Conservation (phyloP, 2,797 vertebrate species). For the Neoniphon sammara region DNA sequence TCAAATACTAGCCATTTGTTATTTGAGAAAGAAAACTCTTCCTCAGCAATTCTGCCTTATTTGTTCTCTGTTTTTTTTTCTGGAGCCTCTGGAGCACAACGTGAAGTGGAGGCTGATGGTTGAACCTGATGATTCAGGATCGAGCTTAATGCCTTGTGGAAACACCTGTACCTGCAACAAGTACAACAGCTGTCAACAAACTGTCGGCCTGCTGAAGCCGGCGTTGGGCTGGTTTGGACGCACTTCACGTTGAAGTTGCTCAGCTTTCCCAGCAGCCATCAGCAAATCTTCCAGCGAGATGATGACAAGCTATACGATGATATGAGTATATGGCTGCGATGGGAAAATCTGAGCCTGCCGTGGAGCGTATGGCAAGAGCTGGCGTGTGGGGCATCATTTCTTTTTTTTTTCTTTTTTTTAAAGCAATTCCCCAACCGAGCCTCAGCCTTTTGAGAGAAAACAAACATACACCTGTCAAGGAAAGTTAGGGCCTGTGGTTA, state of each 20-base stretch:
- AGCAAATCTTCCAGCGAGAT: conserved; percentile 43
- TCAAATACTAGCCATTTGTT: background rate
- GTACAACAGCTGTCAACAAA: conserved; percentile 36
- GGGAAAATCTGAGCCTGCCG: conserved; percentile 26
- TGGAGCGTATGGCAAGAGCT: conserved; percentile 19
- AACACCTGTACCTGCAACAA: conserved; percentile 29
- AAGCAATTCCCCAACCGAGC: conserved; percentile 39
- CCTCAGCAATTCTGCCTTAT: conserved; percentile 3
- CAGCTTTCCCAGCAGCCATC: conserved; percentile 42
- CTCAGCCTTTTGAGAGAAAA: conserved; percentile 42
- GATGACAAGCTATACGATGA: conserved; percentile 35
- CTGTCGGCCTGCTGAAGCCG: conserved; percentile 31
- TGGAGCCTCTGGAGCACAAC: conserved; percentile 8
- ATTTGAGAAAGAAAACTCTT: background rate
- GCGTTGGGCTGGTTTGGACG: conserved; percentile 51
- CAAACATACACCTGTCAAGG: conserved; percentile 66
- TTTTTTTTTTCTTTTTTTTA: no score
- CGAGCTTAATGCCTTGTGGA: conserved; percentile 14
- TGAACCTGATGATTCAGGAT: conserved; percentile 35
- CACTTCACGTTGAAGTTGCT: conserved; percentile 40
- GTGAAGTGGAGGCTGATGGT: conserved; percentile 19
- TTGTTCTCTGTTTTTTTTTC: conserved; percentile 10
- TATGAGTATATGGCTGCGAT: conserved; percentile 11
- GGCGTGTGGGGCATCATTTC: conserved; percentile 22
- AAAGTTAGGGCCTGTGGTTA: conserved; percentile 48